Conservation (phyloP, 2,888 invertebrate species). For the Sesamia inferens region DNA sequence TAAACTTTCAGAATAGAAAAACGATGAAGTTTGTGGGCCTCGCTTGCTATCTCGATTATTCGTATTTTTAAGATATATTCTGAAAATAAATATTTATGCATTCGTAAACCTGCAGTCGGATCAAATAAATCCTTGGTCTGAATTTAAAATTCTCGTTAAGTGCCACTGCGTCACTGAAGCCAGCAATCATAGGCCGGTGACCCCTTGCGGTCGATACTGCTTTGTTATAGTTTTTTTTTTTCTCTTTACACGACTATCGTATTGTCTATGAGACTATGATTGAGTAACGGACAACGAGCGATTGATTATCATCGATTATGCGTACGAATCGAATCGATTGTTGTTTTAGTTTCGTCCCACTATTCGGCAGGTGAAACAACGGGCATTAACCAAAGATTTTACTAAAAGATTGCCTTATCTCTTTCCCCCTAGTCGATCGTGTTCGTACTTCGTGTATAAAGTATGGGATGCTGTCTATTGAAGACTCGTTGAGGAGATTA, state of each 20-base stretch:
- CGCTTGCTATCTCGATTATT: not conserved
- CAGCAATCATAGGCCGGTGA: conserved; percentile 84
- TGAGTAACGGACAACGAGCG: conserved; percentile 50
- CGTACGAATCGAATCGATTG: conserved; percentile 39
- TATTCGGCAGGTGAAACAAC: conserved; percentile 25
- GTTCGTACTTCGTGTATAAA: conserved; percentile 37
- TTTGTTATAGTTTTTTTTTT: conserved; percentile 50
- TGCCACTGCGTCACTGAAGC: conserved; percentile 68
- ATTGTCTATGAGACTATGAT: conserved; percentile 46
- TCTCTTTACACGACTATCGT: conserved; percentile 37
- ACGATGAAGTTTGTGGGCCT: conserved; percentile 7
- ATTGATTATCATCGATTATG: conserved; percentile 50
- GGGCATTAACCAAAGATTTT: conserved; percentile 5
- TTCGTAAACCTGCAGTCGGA: conserved; percentile 42
- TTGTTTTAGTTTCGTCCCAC: conserved; percentile 49
- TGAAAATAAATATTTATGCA: conserved; percentile 31
- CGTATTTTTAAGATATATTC: conserved; percentile 21
- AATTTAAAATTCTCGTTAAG: conserved; percentile 73
- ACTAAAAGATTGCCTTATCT: conserved; percentile 24
- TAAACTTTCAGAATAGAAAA: conserved; percentile 24
- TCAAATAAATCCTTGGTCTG: conserved; percentile 61
- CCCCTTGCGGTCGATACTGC: conserved; percentile 80
- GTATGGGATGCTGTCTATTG: conserved; percentile 37
- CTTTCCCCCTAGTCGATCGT: conserved; percentile 23
- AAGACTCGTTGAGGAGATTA: conserved; percentile 44